Base-by-base conservation (phyloP, 1,140 invertebrate species). In the Drosophila oshimai region DNA sequence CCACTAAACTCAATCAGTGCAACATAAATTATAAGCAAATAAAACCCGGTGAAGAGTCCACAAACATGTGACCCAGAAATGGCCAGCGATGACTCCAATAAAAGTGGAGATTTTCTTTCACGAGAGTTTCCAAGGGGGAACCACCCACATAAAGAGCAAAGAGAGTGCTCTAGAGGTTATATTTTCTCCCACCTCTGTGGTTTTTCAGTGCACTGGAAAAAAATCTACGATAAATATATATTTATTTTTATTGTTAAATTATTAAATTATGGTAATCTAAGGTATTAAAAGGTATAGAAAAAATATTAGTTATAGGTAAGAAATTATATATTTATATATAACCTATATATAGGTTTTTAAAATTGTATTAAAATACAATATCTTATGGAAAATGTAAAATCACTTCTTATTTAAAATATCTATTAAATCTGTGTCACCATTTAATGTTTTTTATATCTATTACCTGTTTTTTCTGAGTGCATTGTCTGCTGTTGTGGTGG, bases 1-100 rank as follows among this genome's bases (percentile, higher is more conserved):
- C 75, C 41, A 75, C 72, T 55, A 86, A 84, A 86, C 61, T 72
- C 80, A 84, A 84, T 84, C 71, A 80, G 75, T 20, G 75, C 71
- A 55, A 68, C 80, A 86, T 86, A 84, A 84, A 86, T 84, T 86
- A 79, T 79, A 54, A 61, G 42, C 53, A 74, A 50, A 33, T 72
- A 47, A 37, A 64, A 45, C 7, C 13, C 24, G 9, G 49, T 26
- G 41, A 42, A 20, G 20, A 46, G 36, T 13, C 47, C 18, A 34
- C 10, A 20, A 34, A 13, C 22, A 54, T 46, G 57, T 84, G 80
- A 84, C 80, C 80, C 80, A 84, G 80, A 84, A 84, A 78, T 51
- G 74, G 18, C 50, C 37, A 42, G 54, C 49, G 69, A 67, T 68
- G 74, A 77, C 69, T 78, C 50, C 46, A 84, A 80, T 84, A 84